A percentile compares a stretch with the other conserved stretches of the same genome.
Conservation (phyloP, 1,140 invertebrate genomes). For the Drosophila nannoptera region DNA sequence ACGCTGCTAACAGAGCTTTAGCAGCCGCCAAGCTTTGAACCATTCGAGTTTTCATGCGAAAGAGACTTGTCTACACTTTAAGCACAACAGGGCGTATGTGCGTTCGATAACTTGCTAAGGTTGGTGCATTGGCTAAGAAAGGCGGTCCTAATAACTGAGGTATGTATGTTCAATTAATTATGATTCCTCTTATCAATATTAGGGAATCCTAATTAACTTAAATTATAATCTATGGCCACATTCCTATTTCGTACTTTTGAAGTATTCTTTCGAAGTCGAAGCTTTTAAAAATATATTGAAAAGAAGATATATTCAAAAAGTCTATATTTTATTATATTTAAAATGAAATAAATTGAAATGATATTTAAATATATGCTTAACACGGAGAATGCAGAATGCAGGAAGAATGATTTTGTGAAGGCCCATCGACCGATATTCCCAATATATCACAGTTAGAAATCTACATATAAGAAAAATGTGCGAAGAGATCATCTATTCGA, state of each 20-base stretch:
- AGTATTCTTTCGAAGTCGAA: no score
- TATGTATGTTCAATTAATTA: no score
- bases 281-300: no score
- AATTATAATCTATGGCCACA: no score
- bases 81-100: conserved; percentile 46
- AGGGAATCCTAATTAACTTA: no score
- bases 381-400: conserved; percentile 22
- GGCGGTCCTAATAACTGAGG: no score
- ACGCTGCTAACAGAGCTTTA: conserved; percentile 18
- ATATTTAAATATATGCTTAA: conserved; percentile 44
- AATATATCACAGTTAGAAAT: conserved; percentile 68
- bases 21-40: conserved; percentile 3
- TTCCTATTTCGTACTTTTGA: no score
- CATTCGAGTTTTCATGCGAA: neutral
- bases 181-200: no score
- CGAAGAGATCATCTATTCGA: conserved; percentile 28
- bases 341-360: conserved; percentile 25
- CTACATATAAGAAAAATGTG: conserved; percentile 9
- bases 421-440: conserved; percentile 45
- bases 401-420: conserved; percentile 41
- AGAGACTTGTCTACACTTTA: neutral
- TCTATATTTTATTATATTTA: conserved; percentile 3
- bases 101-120: conserved; percentile 1
- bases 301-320: conserved; percentile 9
- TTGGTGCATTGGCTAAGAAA: conserved; percentile 17